Conservation (phyloP, 2,113 vertebrate genomes). For the Bucco capensis region DNA sequence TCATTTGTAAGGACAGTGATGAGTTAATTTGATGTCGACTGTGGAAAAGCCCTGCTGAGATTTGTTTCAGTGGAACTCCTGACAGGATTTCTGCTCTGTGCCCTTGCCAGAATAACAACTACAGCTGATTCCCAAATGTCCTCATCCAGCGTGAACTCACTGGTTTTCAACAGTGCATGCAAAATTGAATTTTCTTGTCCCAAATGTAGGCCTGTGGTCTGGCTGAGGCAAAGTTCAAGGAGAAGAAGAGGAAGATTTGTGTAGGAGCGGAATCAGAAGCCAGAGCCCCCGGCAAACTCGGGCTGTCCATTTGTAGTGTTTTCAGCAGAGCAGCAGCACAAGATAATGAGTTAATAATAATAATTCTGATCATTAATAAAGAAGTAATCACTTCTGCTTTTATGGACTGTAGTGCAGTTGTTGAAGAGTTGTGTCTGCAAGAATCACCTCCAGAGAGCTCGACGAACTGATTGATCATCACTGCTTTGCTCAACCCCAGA, state of each 20-base stretch:
- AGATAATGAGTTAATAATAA: background rate
- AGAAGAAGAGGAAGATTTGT: background rate
- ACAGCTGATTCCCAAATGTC: background rate
- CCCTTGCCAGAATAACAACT: background rate
- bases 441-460: background rate
- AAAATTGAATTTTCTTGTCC: background rate
- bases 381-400: background rate
- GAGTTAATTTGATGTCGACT: background rate
- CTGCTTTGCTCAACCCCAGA: fast-evolving
- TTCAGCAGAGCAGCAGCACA: background rate
- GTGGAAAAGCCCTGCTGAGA: background rate
- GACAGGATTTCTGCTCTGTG: background rate
- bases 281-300: too few relatives aligned
- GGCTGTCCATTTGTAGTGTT: background rate
- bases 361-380: background rate
- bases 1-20: background rate
- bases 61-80: background rate
- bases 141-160: background rate
- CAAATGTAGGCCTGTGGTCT: background rate
- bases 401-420: background rate
- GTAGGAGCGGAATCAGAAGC: background rate
- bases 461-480: too few relatives aligned
- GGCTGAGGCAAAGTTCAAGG: background rate
- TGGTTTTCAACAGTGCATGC: background rate
- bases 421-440: background rate